Conservation (phyloP, 37 sponge, comb jelly and placozoan genomes). For the Chondrilla cf. caribensis region DNA sequence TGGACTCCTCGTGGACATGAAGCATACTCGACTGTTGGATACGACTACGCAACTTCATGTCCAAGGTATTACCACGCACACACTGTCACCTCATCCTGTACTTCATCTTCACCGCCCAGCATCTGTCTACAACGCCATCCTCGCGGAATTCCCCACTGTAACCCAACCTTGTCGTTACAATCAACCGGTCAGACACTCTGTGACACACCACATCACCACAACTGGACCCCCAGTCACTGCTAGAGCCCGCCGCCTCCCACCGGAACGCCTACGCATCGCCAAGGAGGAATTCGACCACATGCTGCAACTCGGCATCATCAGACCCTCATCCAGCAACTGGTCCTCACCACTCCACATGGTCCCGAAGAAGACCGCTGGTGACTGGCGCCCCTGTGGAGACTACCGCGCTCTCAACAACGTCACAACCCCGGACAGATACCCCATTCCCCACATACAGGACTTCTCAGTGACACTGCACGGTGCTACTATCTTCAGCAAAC, state of each 20-base stretch:
- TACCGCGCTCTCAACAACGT: conserved; percentile 62
- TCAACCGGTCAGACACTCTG: background rate
- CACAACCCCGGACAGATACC: conserved; percentile 61
- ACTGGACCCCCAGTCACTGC: conserved; percentile 54
- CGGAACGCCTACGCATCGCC: conserved; percentile 36
- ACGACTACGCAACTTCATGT: conserved; percentile 13
- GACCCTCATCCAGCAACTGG: conserved; percentile 33
- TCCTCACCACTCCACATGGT: conserved; percentile 53
- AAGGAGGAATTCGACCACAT: conserved; percentile 38
- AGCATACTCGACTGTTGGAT: conserved; percentile 9
- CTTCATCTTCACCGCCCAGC: background rate
- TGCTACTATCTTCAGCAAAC: conserved; percentile 51
- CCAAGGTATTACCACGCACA: conserved; percentile 5
- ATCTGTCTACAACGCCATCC: background rate
- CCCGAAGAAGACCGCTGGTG: conserved; percentile 51
- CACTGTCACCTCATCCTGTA: background rate
- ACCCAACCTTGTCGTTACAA: background rate
- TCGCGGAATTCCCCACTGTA: background rate
- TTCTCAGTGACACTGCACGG: conserved; percentile 48
- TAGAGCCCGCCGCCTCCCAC: conserved; percentile 38
- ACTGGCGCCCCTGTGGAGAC: conserved; percentile 78
- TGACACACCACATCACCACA: conserved; percentile 40
- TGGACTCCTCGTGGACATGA: conserved; percentile 26
- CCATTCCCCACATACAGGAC: conserved; percentile 65
- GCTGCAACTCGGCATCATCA: conserved; percentile 37